Percentiles rank a stretch among this genome's conserved stretches.
Evolutionary conservation across 2,113 vertebrate species (phyloP).

Genomic region (Asarcornis scutulata): DNA sequence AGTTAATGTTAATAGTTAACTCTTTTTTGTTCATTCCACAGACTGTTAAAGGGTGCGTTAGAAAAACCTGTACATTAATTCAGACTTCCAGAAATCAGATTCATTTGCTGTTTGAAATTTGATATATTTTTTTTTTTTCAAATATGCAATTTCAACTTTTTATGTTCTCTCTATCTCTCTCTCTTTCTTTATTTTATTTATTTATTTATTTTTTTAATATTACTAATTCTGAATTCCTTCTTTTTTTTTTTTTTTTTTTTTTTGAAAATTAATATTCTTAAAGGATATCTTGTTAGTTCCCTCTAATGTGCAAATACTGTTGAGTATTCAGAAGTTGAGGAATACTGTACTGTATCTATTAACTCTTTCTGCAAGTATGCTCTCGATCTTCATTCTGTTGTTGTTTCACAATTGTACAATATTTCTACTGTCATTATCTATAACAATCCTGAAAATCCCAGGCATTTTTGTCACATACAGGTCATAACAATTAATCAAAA

Average conservation of each 20-base stretch:
- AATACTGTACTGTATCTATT: background rate
- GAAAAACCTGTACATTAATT: background rate
- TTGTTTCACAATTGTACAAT: background rate
- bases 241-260: background rate
- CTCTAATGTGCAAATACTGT: background rate
- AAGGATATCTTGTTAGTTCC: background rate
- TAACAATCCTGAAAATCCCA: background rate
- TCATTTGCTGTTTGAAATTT: background rate
- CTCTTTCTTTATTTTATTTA: too few relatives aligned
- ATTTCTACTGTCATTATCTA: background rate
- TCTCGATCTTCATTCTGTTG: background rate
- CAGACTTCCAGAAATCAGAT: background rate
- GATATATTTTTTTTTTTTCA: too few relatives aligned
- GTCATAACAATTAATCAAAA: background rate
- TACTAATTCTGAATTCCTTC: background rate
- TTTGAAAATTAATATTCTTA: background rate
- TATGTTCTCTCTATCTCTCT: background rate
- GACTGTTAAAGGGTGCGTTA: background rate
- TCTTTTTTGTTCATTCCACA: background rate
- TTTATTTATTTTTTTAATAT: too few relatives aligned
- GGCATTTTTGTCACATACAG: background rate
- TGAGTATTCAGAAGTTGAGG: background rate
- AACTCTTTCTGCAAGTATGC: accelerated
- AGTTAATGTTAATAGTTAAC: background rate
- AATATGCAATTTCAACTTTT: background rate